Conservation (phyloP, 2,797 vertebrate genomes). For the Coregonus suidteri region DNA sequence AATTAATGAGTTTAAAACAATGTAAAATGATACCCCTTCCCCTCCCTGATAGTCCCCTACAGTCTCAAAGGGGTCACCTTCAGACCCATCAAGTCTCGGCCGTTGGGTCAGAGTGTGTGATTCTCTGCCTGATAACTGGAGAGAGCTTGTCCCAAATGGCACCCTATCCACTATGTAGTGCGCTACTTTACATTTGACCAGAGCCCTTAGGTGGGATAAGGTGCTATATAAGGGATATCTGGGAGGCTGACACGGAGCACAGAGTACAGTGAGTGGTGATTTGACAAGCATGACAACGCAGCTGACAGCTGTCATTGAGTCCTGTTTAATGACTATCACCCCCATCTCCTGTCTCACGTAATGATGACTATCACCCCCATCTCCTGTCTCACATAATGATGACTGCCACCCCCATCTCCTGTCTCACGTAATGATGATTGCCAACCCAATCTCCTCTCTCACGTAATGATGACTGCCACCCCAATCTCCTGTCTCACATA, state of each 20-base stretch:
- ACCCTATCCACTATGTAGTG: conserved; percentile 47
- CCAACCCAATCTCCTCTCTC: too few relatives aligned
- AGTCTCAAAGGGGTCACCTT: conserved; percentile 69
- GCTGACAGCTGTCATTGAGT: conserved; percentile 76
- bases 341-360: conserved; percentile 71
- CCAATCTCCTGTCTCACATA: too few relatives aligned
- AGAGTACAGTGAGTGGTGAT: too few relatives aligned
- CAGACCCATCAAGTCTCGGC: conserved; percentile 59
- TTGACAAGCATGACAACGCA: too few relatives aligned
- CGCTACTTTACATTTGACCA: too few relatives aligned
- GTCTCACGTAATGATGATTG: too few relatives aligned
- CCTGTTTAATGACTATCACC: conserved; percentile 87
- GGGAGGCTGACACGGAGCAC: too few relatives aligned
- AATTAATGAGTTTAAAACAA: conserved; percentile 10
- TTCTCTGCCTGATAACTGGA: conserved; percentile 7
- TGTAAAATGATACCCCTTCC: background rate
- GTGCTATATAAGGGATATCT: too few relatives aligned
- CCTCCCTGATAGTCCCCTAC: conserved; percentile 30
- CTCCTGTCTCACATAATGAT: conserved; percentile 73
- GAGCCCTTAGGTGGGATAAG: too few relatives aligned
- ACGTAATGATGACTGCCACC: conserved; percentile 12
- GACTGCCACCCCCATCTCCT: conserved; percentile 7
- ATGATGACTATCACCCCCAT: conserved; percentile 77
- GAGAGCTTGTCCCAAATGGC: background rate
- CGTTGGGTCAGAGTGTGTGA: too few relatives aligned